These are phyloP conservation scores for Sebastes alutus DNA, from an alignment of 2,797 vertebrate genomes.

Conservation along the genomic window DNA sequence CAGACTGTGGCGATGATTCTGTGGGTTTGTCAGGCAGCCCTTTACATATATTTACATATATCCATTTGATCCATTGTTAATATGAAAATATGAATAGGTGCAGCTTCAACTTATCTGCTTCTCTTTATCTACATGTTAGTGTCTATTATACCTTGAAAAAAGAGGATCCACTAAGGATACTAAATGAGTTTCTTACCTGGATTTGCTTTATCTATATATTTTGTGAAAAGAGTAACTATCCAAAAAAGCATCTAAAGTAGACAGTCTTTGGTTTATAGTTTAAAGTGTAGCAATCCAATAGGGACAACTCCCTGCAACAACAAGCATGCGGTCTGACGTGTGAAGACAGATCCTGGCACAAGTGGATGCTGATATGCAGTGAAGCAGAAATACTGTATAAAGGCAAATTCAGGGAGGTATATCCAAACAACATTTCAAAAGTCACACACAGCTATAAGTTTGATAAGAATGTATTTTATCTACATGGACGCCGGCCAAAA, in stretches of 20 bases:
- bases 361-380: conserved; percentile 22
- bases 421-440: background rate
- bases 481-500: background rate
- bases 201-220: background rate
- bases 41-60: too few relatives aligned
- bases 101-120: background rate
- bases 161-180: background rate
- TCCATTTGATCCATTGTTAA: background rate
- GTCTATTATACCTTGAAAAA: background rate
- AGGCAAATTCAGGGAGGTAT: conserved; percentile 1
- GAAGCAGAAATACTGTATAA: conserved; percentile 19
- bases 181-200: background rate
- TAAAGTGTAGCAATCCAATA: conserved; percentile 14
- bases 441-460: background rate
- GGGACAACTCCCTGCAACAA: conserved; percentile 26
- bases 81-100: background rate
- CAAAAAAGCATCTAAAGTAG: background rate
- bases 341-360: conserved; percentile 18
- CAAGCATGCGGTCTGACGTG: conserved; percentile 28
- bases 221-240: background rate
- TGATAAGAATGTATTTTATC: conserved; percentile 16
- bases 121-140: background rate
- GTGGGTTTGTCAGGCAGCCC: too few relatives aligned
- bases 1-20: background rate
- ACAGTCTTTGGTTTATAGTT: conserved; percentile 6